Base-by-base conservation (phyloP, 1,140 invertebrate genomes). In the Venturia canescens region DNA sequence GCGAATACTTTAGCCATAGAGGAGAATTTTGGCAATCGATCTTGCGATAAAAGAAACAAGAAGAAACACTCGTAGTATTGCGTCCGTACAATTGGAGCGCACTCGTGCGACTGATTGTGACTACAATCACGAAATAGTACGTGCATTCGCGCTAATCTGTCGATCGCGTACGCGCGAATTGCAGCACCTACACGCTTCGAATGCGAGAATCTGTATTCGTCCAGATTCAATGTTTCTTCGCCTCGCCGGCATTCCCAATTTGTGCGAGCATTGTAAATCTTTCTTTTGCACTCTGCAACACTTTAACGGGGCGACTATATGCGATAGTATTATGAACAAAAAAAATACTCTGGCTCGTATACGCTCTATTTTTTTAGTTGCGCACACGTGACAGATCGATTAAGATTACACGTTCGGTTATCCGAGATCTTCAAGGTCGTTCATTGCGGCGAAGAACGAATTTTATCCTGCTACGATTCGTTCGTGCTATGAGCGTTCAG, bases 381-480 rank as follows among this genome's bases (percentile, higher is more conserved):
- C 7, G 53, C 53, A 57, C 21, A 57, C 18, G n/a, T 23, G 18
- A 57, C 2, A 57, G 2, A 57, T 57, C 53, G 53, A 57, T 23
- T 57, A 16, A 23, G 21, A 57, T 57, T 57, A 57, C 53, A 57
- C 53, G 13, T 70, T 38, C 26, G 27, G 67, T 29, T 70, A 38
- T 70, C 34, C 13, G 67, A 38, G 67, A 29, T 29, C 27, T 70
- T 70, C 67, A 70, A 29, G 34, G 67, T 16, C 27, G 34, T 70
- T 70, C 16, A 13, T 16, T 4, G 21, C 21, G 18, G 53, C 21
- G 53, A 23, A 44, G 38, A 9, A 9, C 38, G 13, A 5, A 44
- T 44, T 44, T 44, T 44, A 11, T 44, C 5, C 38, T 9, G 7
- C 38, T n/a, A n/a, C n/a, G n/a, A 11, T 44, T 4, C 11, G 38